Conservation (phyloP, 1,140 invertebrate genomes). For the Hylyphantes graminicola region DNA sequence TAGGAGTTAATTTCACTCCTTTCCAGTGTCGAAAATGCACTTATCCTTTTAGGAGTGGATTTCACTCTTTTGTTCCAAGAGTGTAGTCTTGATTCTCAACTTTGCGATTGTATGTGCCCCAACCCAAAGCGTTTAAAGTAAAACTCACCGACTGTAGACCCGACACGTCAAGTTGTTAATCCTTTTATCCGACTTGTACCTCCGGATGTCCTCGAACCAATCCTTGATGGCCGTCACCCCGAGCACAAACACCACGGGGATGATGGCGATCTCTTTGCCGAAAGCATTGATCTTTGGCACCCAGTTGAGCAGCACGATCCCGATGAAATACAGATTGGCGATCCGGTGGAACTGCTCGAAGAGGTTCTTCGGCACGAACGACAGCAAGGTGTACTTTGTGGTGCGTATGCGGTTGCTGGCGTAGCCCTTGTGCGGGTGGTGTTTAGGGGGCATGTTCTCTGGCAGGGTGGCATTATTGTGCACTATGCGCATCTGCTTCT, state of each 20-base stretch:
- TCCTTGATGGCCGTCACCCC: slow-evolving; percentile 97
- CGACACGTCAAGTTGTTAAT: slow-evolving; percentile 93
- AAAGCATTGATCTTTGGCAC: slow-evolving; percentile 93
- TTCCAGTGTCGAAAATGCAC: too few species aligned
- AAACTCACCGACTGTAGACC: slow-evolving; percentile 86
- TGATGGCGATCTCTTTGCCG: slow-evolving; percentile 95
- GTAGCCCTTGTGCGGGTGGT: slow-evolving; percentile 85
- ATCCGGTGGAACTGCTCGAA: slow-evolving; percentile 98
- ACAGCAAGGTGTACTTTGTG: slow-evolving; percentile 94
- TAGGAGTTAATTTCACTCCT: too few species aligned
- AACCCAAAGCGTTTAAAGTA: too few species aligned
- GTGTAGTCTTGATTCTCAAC: too few species aligned
- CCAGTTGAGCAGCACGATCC: slow-evolving; percentile 96
- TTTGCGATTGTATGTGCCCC: too few species aligned
- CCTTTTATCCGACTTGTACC: slow-evolving; percentile 88
- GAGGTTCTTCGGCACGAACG: slow-evolving; percentile 95
- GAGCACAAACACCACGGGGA: slow-evolving; percentile 93
- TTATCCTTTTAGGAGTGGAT: too few species aligned
- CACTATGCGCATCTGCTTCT: slow-evolving; percentile 63
- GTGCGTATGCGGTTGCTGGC: slow-evolving; percentile 86
- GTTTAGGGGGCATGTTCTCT: slow-evolving; percentile 73
- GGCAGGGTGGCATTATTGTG: slow-evolving; percentile 66
- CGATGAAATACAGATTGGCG: slow-evolving; percentile 98
- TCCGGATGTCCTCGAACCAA: slow-evolving; percentile 91
- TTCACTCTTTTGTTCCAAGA: too few species aligned